These are phyloP conservation scores for Chlorodrepanis virens DNA, from an alignment of 2,113 vertebrate genomes.

Conservation along the genomic window DNA sequence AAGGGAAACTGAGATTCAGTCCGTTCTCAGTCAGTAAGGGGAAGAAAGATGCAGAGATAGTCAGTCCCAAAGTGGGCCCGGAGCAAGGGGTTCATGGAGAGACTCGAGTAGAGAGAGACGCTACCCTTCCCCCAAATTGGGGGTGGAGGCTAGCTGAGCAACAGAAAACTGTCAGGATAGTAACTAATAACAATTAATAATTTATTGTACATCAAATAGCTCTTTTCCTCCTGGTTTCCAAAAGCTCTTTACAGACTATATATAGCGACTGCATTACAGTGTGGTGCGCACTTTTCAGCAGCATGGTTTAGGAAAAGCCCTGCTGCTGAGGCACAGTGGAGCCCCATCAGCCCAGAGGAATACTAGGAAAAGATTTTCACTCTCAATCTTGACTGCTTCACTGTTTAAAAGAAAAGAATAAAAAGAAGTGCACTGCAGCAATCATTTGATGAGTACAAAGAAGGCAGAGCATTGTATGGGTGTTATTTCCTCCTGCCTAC, in stretches of 20 bases:
- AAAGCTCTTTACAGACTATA: constrained; percentile 64
- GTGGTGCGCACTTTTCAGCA: constrained; percentile 45
- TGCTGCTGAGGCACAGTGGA: constrained; percentile 1
- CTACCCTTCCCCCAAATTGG: background rate
- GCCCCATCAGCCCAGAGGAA: background rate
- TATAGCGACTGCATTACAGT: constrained; percentile 52
- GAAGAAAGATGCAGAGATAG: background rate
- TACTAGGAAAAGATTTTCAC: background rate
- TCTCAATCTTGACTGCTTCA: background rate
- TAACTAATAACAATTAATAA: constrained; percentile 65
- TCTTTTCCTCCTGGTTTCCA: constrained; percentile 61
- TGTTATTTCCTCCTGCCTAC: constrained; percentile 10
- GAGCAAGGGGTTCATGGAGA: background rate
- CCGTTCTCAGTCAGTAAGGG: background rate
- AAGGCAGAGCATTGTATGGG: background rate
- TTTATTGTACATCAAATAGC: constrained; percentile 61
- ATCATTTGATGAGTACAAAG: background rate
- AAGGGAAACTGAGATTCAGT: background rate
- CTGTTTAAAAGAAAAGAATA: background rate
- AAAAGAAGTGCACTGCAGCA: background rate
- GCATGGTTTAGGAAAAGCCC: constrained; percentile 2
- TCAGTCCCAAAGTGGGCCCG: background rate
- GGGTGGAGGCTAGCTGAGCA: background rate
- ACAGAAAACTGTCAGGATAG: constrained; percentile 43
- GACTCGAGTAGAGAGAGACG: background rate